These are phyloP conservation scores for Heterocephalus glaber DNA, from an alignment of 2,113 vertebrate genomes.

Conservation along the genomic window DNA sequence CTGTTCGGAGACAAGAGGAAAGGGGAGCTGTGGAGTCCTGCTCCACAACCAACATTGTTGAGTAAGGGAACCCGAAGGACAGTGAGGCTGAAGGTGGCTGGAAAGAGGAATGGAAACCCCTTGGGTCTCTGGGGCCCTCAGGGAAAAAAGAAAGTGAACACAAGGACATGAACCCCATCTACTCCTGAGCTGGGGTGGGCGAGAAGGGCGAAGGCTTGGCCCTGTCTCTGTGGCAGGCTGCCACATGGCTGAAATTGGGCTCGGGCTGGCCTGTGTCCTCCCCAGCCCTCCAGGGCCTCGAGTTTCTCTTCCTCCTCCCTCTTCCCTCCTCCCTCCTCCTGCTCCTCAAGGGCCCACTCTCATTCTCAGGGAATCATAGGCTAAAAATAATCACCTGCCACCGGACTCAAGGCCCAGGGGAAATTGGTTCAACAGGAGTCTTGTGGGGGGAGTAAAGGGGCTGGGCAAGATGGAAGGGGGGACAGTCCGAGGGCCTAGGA, in stretches of 20 bases:
- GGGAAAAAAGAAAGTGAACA: slow-evolving; percentile 30
- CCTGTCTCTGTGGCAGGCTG: neutral
- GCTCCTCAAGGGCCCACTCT: slow-evolving; percentile 61
- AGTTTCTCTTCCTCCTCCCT: slow-evolving; percentile 50
- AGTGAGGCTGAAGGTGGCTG: neutral
- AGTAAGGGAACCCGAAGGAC: neutral
- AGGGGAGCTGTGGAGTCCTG: neutral
- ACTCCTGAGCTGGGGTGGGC: neutral
- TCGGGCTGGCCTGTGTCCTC: slow-evolving; percentile 44
- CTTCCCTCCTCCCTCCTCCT: slow-evolving; percentile 20
- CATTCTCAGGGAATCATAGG: slow-evolving; percentile 75
- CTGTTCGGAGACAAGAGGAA: neutral
- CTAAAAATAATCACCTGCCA: slow-evolving; percentile 78
- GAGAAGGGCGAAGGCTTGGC: neutral
- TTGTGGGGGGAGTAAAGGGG: neutral
- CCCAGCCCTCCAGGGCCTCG: slow-evolving; percentile 21
- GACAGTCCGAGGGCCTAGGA: neutral
- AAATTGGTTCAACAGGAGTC: slow-evolving; percentile 27
- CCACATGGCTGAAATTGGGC: neutral
- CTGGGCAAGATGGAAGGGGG: neutral
- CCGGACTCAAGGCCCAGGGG: slow-evolving; percentile 38
- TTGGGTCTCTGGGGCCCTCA: neutral
- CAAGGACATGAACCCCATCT: neutral
- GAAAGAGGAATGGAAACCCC: slow-evolving; percentile 22
- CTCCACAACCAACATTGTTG: neutral